Conservation (phyloP, 1,140 invertebrate species). For the Conus betulinus region DNA sequence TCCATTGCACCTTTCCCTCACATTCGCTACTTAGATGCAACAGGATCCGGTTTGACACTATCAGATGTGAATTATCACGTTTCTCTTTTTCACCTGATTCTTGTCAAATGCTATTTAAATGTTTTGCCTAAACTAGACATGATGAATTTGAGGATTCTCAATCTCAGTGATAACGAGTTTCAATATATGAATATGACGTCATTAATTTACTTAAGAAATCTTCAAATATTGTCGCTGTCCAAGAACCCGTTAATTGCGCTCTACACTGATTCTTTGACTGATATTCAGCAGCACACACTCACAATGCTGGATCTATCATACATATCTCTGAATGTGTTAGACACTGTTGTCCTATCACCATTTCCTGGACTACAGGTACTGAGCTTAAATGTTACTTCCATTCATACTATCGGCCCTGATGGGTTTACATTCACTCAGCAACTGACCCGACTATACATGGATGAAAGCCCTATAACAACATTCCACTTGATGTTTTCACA, state of each 20-base stretch:
- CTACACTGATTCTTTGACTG: background rate
- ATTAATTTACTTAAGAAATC: background rate
- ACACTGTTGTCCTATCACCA: background rate
- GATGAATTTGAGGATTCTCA: slow-evolving; percentile 16
- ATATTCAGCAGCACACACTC: background rate
- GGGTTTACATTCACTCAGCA: background rate
- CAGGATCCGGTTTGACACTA: background rate
- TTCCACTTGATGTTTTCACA: background rate
- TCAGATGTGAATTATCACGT: background rate
- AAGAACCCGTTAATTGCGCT: background rate
- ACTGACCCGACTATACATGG: background rate
- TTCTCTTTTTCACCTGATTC: slow-evolving; percentile 7
- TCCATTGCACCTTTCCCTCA: background rate
- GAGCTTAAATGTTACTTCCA: background rate
- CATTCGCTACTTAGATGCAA: slow-evolving; percentile 21
- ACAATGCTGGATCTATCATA: background rate
- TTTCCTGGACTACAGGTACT: background rate
- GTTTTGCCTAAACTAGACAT: background rate
- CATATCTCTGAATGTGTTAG: background rate
- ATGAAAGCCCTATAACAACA: background rate
- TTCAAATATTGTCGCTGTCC: background rate
- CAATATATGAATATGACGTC: background rate
- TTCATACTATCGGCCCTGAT: background rate
- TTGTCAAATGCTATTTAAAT: background rate
- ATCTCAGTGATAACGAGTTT: slow-evolving; percentile 30